phyloP scores from a whole-genome alignment of 2,113 vertebrate genomes.

The Melanotaenia duboulayi region DNA sequence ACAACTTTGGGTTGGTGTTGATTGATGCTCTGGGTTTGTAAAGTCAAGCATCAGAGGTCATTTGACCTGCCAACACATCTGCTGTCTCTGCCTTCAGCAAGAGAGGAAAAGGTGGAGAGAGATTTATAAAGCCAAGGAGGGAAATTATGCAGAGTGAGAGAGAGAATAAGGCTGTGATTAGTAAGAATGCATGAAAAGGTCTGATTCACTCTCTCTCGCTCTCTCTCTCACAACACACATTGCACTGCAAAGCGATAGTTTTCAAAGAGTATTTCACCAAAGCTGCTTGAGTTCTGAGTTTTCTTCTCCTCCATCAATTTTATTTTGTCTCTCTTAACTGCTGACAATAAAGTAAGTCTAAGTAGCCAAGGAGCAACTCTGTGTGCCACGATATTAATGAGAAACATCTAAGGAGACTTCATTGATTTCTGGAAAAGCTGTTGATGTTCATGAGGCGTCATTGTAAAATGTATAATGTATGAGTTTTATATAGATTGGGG shows the following conservation, averaged over 20 bases:
- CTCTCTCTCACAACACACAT: neutral
- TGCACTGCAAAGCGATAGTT: slow-evolving; percentile 30
- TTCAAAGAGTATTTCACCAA: slow-evolving; percentile 28
- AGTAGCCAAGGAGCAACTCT: slow-evolving; percentile 12
- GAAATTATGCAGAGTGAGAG: slow-evolving; percentile 65
- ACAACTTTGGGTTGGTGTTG: slow-evolving; percentile 45
- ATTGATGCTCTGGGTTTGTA: slow-evolving; percentile 68
- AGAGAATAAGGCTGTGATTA: slow-evolving; percentile 73
- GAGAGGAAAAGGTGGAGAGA: slow-evolving; percentile 69
- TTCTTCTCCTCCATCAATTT: slow-evolving; percentile 49
- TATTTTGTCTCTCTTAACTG: slow-evolving; percentile 42
- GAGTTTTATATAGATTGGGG: neutral
- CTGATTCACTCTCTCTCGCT: slow-evolving; percentile 21
- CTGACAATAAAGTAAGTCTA: slow-evolving; percentile 58
- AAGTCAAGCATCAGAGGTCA: slow-evolving; percentile 74
- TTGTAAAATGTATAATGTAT: slow-evolving; percentile 8
- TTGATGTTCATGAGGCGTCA: slow-evolving; percentile 37
- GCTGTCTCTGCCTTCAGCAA: slow-evolving; percentile 62
- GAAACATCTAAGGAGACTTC: slow-evolving; percentile 27
- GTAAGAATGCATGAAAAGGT: slow-evolving; percentile 65
- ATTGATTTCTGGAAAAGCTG: slow-evolving; percentile 47
- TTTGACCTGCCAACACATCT: slow-evolving; percentile 77
- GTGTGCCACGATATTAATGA: slow-evolving; percentile 32
- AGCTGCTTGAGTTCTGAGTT: slow-evolving; percentile 60
- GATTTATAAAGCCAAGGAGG: slow-evolving; percentile 70